These are phyloP conservation scores for Leucosticte australis DNA, from an alignment of 2,113 vertebrate genomes.

Conservation along the genomic window DNA sequence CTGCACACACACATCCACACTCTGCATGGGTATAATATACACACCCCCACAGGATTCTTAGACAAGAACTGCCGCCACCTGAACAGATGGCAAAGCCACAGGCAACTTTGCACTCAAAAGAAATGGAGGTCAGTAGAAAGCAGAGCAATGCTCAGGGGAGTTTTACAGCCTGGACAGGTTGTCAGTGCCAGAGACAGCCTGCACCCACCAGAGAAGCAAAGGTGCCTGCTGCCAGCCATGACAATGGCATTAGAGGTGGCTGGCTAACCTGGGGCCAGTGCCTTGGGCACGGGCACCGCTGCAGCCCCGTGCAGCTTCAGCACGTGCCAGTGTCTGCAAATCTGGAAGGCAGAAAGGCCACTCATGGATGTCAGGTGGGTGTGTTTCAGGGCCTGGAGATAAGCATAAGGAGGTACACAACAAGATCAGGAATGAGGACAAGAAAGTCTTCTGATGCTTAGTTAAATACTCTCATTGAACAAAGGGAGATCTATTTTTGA, in stretches of 20 bases:
- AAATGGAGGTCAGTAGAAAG: background rate
- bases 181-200: background rate
- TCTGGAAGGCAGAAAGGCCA: background rate
- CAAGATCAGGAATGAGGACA: too few relatives aligned
- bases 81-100: constrained; percentile 8
- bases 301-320: background rate
- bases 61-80: background rate
- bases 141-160: background rate
- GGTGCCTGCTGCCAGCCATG: background rate
- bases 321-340: background rate
- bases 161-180: background rate
- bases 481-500: too few relatives aligned
- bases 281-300: background rate
- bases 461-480: too few relatives aligned
- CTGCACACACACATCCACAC: background rate
- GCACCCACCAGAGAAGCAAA: background rate
- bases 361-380: background rate
- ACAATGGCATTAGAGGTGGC: background rate
- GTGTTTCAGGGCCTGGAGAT: background rate
- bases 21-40: background rate
- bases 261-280: background rate
- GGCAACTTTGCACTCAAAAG: background rate
- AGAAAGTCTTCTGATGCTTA: too few relatives aligned
- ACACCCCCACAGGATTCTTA: background rate
- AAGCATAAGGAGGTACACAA: too few relatives aligned